Conservation (phyloP, 2,888 invertebrate genomes). For the Sympetrum striolatum region DNA sequence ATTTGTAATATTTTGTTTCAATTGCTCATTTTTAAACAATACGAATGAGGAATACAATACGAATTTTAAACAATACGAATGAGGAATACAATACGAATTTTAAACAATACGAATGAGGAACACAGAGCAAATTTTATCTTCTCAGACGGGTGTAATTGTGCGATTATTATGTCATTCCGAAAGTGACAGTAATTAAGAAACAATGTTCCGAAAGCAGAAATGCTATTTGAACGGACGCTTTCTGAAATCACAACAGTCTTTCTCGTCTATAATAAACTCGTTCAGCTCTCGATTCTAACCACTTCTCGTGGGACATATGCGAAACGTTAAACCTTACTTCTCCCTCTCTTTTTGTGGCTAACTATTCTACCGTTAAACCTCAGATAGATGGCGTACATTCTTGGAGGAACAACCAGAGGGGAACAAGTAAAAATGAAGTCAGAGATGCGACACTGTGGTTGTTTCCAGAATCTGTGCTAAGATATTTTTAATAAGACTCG, state of each 20-base stretch:
- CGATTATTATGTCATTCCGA: too few relatives aligned
- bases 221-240: not conserved
- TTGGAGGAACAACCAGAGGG: not conserved
- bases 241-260: not conserved
- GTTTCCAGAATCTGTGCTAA: not conserved
- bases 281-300: not conserved
- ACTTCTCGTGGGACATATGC: not conserved
- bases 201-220: not conserved
- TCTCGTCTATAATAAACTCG: not conserved
- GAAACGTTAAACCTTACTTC: not conserved
- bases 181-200: not conserved
- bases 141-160: too few relatives aligned
- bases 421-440: not conserved
- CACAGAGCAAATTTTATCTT: too few relatives aligned
- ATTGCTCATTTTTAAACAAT: too few relatives aligned
- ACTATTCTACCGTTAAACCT: conserved; percentile 2
- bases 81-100: too few relatives aligned
- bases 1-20: too few relatives aligned
- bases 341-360: not conserved
- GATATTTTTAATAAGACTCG: not conserved
- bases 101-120: too few relatives aligned
- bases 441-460: conserved; percentile 6
- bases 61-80: too few relatives aligned
- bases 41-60: too few relatives aligned
- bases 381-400: not conserved